Evolutionary conservation across 2,888 invertebrate genomes (phyloP).

Genomic region (Lymantria monacha): DNA sequence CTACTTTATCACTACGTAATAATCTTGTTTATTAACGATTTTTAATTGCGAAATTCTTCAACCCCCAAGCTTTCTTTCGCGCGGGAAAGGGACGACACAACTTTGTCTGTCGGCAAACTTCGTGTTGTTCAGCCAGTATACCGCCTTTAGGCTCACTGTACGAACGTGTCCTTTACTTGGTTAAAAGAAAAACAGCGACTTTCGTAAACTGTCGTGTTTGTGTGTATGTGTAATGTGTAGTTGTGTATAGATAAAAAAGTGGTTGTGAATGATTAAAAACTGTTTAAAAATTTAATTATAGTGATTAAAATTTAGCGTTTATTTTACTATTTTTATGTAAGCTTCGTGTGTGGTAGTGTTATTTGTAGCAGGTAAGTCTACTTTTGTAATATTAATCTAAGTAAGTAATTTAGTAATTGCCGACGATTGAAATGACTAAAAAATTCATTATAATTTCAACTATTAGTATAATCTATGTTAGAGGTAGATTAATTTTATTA

Average conservation of each 20-base stretch:
- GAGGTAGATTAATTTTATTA: too few species aligned
- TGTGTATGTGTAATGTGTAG: constrained; percentile 26
- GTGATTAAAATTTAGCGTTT: constrained; percentile 15
- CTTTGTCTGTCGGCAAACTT: constrained; percentile 34
- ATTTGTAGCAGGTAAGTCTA: constrained; percentile 28
- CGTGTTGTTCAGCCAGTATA: constrained; percentile 41
- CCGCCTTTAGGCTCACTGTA: constrained; percentile 28
- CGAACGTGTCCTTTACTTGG: constrained; percentile 30
- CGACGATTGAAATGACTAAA: too few species aligned
- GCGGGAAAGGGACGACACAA: constrained; percentile 27
- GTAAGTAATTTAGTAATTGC: not conserved
- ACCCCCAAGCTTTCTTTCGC: constrained; percentile 32
- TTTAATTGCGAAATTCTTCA: constrained; percentile 50
- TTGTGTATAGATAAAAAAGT: constrained; percentile 31
- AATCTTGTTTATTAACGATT: constrained; percentile 51
- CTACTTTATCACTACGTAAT: constrained; percentile 27
- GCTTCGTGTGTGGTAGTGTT: constrained; percentile 26
- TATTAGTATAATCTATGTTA: too few species aligned
- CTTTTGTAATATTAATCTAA: constrained; percentile 8
- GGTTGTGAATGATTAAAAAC: constrained; percentile 41
- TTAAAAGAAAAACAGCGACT: constrained; percentile 14
- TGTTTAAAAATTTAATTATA: constrained; percentile 9
- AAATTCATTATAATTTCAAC: too few species aligned
- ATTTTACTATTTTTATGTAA: constrained; percentile 12
- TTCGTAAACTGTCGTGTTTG: constrained; percentile 39